A percentile compares a stretch with the other conserved stretches of the same genome.
These are phyloP conservation scores for Chlorodrepanis virens DNA, from an alignment of 2,113 vertebrate species.

Conservation along the genomic window DNA sequence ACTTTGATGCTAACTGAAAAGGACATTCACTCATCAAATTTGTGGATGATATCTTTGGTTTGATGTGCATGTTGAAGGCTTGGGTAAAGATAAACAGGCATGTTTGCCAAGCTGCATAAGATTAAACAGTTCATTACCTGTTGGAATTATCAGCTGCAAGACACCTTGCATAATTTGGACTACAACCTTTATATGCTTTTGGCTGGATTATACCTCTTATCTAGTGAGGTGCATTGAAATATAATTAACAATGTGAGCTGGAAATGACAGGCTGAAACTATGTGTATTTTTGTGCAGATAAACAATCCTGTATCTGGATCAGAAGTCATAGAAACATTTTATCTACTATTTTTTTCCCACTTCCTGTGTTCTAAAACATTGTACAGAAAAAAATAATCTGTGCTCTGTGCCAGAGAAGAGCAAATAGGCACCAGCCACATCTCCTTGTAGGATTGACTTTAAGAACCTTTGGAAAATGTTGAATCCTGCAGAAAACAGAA, in stretches of 20 bases:
- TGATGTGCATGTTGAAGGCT: neutral
- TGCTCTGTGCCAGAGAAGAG: neutral
- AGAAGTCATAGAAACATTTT: neutral
- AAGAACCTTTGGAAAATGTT: neutral
- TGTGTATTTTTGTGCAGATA: neutral
- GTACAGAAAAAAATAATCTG: neutral
- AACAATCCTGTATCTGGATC: neutral
- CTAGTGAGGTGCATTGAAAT: constrained; percentile 8
- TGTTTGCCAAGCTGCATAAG: constrained; percentile 19
- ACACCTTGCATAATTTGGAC: constrained; percentile 24
- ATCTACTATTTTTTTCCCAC: neutral
- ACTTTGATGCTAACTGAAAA: neutral
- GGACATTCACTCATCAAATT: neutral
- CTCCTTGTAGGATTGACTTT: neutral
- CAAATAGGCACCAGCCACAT: neutral
- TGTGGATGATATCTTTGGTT: neutral
- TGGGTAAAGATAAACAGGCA: constrained; percentile 5
- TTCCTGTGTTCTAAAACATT: neutral
- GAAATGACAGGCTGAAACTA: neutral
- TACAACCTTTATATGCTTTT: constrained; percentile 14
- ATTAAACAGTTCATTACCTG: constrained; percentile 48
- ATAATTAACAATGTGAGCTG: neutral
- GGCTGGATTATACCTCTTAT: constrained; percentile 14
- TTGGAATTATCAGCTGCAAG: constrained; percentile 43
- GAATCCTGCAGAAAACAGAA: neutral